Conservation (phyloP, 2,888 invertebrate species). For the Volucella inanis region DNA sequence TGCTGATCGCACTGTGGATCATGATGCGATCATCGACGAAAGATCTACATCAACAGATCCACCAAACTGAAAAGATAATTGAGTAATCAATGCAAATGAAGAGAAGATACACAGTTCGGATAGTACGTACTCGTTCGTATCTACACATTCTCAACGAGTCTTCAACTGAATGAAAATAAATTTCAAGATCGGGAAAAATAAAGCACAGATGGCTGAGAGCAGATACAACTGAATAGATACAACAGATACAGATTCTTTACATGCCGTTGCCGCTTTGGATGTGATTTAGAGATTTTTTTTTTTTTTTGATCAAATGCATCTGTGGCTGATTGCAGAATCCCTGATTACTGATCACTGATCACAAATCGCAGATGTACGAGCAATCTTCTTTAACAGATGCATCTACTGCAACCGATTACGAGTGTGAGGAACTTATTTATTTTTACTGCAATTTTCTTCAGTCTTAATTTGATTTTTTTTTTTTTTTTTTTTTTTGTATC, state of each 20-base stretch:
- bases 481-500: conserved; percentile 35
- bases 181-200: conserved; percentile 20
- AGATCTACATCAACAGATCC: conserved; percentile 1
- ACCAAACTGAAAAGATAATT: conserved; percentile 44
- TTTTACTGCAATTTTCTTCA: conserved; percentile 17
- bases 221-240: neutral
- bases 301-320: conserved; percentile 60
- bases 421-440: conserved; percentile 30
- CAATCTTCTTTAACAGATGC: conserved; percentile 25
- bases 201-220: conserved; percentile 59
- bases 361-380: conserved; percentile 60
- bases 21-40: conserved; percentile 37
- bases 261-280: conserved; percentile 24
- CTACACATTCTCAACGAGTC: conserved; percentile 3
- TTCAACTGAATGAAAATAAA: conserved; percentile 46
- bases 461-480: conserved; percentile 14
- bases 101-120: conserved; percentile 17
- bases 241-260: conserved; percentile 27
- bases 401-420: neutral
- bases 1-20: conserved; percentile 44
- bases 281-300: neutral
- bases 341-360: conserved; percentile 42
- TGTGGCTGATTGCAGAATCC: conserved; percentile 66
- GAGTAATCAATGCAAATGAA: conserved; percentile 72
- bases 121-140: neutral